Evolutionary conservation across 2,888 invertebrate genomes (phyloP).

Genomic region (Theretra japonica): DNA sequence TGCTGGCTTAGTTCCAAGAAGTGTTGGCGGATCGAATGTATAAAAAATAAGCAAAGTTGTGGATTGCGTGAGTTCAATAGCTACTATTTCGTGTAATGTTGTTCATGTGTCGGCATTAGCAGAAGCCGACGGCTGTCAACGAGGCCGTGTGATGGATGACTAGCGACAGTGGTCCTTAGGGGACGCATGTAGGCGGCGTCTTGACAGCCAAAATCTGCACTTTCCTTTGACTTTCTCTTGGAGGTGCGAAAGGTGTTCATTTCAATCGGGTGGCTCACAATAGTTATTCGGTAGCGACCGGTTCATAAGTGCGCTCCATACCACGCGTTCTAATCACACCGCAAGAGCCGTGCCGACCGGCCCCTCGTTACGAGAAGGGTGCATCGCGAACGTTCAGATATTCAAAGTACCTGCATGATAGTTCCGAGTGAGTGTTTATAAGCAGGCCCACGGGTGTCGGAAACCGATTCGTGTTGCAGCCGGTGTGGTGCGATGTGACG

Average conservation of each 20-base stretch:
- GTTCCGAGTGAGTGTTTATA: slow-evolving; percentile 68
- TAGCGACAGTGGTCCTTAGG: slow-evolving; percentile 78
- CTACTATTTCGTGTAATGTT: slow-evolving; percentile 48
- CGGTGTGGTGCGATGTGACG: slow-evolving; percentile 70
- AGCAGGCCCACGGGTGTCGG: slow-evolving; percentile 56
- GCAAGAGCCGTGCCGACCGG: slow-evolving; percentile 51
- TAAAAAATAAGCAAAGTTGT: slow-evolving; percentile 23
- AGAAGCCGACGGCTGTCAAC: slow-evolving; percentile 54
- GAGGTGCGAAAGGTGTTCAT: slow-evolving; percentile 83
- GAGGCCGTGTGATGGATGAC: slow-evolving; percentile 74
- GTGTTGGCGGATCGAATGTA: background rate
- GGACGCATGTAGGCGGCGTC: slow-evolving; percentile 80
- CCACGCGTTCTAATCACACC: slow-evolving; percentile 74
- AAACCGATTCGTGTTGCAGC: slow-evolving; percentile 51
- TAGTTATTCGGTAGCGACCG: slow-evolving; percentile 82
- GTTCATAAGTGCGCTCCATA: slow-evolving; percentile 72
- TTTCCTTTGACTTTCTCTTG: slow-evolving; percentile 84
- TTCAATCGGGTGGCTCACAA: slow-evolving; percentile 76
- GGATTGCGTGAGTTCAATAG: slow-evolving; percentile 29
- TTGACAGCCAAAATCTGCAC: slow-evolving; percentile 83
- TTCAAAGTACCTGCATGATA: slow-evolving; percentile 81
- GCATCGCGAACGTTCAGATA: slow-evolving; percentile 71
- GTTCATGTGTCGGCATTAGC: slow-evolving; percentile 70
- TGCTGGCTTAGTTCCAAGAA: too few species aligned
- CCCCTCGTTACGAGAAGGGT: slow-evolving; percentile 54